These are phyloP conservation scores for Dolomedes plantarius DNA, from an alignment of 2,888 invertebrate genomes.

Conservation along the genomic window DNA sequence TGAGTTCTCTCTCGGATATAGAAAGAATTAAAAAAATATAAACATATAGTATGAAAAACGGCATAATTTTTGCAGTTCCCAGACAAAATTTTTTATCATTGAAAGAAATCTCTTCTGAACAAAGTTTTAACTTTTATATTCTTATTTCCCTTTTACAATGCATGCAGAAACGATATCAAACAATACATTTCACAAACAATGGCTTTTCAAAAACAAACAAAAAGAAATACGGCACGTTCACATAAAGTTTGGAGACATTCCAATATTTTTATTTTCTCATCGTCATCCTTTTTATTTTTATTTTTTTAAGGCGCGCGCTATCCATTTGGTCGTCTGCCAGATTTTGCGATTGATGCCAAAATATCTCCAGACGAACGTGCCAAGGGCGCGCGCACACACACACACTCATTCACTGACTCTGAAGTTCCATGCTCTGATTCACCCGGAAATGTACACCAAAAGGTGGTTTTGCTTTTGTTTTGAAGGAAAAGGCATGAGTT, in stretches of 20 bases:
- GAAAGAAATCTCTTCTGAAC: too few species aligned
- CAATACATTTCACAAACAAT: neutral
- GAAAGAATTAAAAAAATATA: too few species aligned
- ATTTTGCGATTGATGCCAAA: conserved; percentile 38
- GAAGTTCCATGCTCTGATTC: conserved; percentile 57
- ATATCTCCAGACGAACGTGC: conserved; percentile 37
- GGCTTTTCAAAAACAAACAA: neutral
- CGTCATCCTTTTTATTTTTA: neutral
- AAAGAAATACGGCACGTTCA: neutral
- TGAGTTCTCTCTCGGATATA: too few species aligned
- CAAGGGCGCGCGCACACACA: conserved; percentile 29
- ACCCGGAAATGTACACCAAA: conserved; percentile 8
- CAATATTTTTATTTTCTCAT: neutral
- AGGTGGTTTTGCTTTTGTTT: conserved; percentile 10
- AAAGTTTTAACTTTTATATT: too few species aligned
- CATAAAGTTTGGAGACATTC: conserved; percentile 7
- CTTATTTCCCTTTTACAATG: too few species aligned
- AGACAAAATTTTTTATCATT: too few species aligned
- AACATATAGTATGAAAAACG: too few species aligned
- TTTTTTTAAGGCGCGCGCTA: conserved; percentile 1
- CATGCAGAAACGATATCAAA: neutral
- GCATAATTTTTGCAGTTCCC: too few species aligned
- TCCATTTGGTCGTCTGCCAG: conserved; percentile 50
- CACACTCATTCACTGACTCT: conserved; percentile 4
- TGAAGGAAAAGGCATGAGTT: neutral